Evolutionary conservation across 92 coral and sea anemone species (phyloP).

Genomic region (Heliopora coerulea): DNA sequence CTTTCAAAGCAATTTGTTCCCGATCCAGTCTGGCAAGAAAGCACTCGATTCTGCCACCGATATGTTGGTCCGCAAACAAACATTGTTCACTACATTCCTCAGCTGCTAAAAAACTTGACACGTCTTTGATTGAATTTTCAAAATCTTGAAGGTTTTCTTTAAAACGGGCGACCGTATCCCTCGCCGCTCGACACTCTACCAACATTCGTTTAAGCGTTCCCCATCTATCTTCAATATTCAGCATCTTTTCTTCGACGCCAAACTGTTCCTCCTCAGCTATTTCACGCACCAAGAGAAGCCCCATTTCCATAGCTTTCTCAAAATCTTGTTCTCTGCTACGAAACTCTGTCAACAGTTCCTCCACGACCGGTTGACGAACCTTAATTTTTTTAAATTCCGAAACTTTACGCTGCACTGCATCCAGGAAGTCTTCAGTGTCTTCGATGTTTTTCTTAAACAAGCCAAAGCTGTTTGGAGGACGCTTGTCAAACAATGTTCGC

Average conservation of each 20-base stretch:
- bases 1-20: constrained; percentile 43
- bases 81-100: constrained; percentile 1
- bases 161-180: background rate
- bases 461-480: background rate
- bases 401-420: background rate
- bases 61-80: constrained; percentile 3
- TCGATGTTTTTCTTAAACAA: constrained; percentile 11
- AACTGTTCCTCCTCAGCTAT: constrained; percentile 38
- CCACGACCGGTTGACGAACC: background rate
- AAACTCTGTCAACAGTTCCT: constrained; percentile 24
- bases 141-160: constrained; percentile 6
- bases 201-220: constrained; percentile 5
- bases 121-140: constrained; percentile 9
- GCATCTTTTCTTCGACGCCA: constrained; percentile 27
- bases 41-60: constrained; percentile 10
- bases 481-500: background rate
- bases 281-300: constrained; percentile 68
- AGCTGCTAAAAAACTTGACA: background rate
- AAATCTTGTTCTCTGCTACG: constrained; percentile 62
- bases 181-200: background rate
- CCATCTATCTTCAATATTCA: constrained; percentile 21
- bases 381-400: background rate
- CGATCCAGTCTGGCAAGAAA: constrained; percentile 39
- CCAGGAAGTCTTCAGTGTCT: constrained; percentile 14
- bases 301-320: constrained; percentile 78